Evolutionary conservation across 35 echinoderm and acorn worm genomes (phyloP), one percentile per base, ranked within the genome.

Genomic region (Ptychodera flava): DNA sequence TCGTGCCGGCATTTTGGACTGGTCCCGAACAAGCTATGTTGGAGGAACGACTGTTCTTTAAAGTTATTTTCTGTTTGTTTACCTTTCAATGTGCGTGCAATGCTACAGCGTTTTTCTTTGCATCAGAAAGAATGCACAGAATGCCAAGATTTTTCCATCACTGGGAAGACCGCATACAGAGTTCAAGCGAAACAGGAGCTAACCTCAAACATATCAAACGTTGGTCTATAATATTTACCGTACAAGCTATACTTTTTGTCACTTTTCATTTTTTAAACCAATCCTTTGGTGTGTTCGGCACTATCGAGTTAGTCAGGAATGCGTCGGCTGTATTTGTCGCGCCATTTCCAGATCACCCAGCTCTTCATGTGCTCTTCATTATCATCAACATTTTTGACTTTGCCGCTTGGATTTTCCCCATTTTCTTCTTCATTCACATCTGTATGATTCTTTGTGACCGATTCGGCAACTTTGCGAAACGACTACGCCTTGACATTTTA

Each of bases 341-440:
- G 0, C 93, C 93, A 1, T 91, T 95, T 76, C 10, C 80, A 10
- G 36, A 45, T 15, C 35, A 85, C 31, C 1, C 36, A 0, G 82
- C 36, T 16, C 36, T 95, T 28, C 93, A 95, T 28, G 6, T 90
- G 14, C 0, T 92, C 30, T 80, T 92, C 37, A 15, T 92, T 27
- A 28, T 89, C 52, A 34, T 92, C 45, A 89, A 87, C 76, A 52
- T 92, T 76, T 95, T 31, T 75, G 84, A 85, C 84, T 95, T 95
- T 35, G 93, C 93, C 79, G 77, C 82, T 32, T 95, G 93, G 93
- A 92, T 95, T 45, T 95, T 89, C 86, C 77, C 93, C 15, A 88
- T 95, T 16, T 79, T 95, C 35, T 84, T 89, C 35, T 92, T 88
- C 87, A 77, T 92, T 29, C 45, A 89, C 29, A 86, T 92, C 0